These are phyloP conservation scores for Labeo rohita DNA, from an alignment of 2,113 vertebrate genomes.

Conservation along the genomic window DNA sequence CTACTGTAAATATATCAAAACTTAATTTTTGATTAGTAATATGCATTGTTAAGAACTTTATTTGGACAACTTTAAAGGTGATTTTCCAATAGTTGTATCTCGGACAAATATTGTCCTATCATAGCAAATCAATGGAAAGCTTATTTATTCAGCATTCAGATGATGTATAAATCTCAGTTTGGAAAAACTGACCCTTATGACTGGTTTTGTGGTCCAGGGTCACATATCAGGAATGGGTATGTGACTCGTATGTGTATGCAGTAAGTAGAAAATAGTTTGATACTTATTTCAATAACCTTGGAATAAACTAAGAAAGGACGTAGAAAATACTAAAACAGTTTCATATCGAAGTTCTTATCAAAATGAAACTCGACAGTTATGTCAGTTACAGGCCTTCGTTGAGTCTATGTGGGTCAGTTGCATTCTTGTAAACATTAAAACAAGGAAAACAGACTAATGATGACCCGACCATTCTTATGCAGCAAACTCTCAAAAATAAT, in stretches of 20 bases:
- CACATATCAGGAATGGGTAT: background rate
- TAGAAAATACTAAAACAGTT: background rate
- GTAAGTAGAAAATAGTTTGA: background rate
- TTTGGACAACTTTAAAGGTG: too few species aligned
- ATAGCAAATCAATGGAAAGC: too few species aligned
- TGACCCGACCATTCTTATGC: background rate
- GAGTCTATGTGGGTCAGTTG: background rate
- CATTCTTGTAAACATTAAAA: background rate
- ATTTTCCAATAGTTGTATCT: too few species aligned
- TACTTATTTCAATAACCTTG: background rate
- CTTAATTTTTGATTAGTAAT: too few species aligned
- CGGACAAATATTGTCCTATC: too few species aligned
- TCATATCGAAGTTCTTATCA: background rate
- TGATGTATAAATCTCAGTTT: too few species aligned
- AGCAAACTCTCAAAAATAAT: background rate
- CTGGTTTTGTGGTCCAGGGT: too few species aligned
- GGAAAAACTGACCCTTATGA: too few species aligned
- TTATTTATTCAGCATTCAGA: too few species aligned
- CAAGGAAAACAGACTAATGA: conserved; percentile 1
- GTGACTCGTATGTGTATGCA: background rate
- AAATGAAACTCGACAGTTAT: conserved; percentile 5
- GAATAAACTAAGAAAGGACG: background rate
- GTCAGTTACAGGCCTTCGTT: background rate
- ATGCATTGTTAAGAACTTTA: too few species aligned
- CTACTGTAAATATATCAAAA: too few species aligned